phyloP scores from a whole-genome alignment of 2,888 invertebrate genomes.

The Coelopa pilipes region DNA sequence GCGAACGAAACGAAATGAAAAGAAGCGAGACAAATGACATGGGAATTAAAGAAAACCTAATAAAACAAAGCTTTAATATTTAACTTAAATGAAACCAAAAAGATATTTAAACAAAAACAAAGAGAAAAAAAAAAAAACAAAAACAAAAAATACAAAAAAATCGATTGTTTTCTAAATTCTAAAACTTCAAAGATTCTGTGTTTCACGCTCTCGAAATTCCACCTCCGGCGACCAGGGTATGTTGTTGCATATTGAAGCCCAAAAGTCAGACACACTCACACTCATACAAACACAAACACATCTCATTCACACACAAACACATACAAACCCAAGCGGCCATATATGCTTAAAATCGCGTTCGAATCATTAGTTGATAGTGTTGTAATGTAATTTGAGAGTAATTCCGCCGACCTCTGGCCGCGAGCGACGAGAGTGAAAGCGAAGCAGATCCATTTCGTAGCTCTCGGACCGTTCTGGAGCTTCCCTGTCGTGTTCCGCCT shows the following conservation, averaged over 20 bases:
- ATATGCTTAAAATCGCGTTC: background rate
- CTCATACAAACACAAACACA: too few relatives aligned
- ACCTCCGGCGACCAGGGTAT: conserved; percentile 11
- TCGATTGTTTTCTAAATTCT: conserved; percentile 19
- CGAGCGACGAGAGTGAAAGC: background rate
- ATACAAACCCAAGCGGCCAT: conserved; percentile 24
- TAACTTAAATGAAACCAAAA: conserved; percentile 10
- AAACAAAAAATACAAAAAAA: background rate
- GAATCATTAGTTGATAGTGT: conserved; percentile 10
- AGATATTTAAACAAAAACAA: background rate
- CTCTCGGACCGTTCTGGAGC: background rate
- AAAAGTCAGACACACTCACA: conserved; percentile 18
- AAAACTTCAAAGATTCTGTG: conserved; percentile 11
- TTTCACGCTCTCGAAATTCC: conserved; percentile 16
- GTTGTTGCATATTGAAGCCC: conserved; percentile 19
- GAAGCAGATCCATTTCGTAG: background rate
- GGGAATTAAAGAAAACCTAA: background rate
- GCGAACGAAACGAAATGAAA: background rate
- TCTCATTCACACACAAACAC: conserved; percentile 29
- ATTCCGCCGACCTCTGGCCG: too few relatives aligned
- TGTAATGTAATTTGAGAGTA: background rate
- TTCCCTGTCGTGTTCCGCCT: background rate
- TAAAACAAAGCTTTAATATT: conserved; percentile 30
- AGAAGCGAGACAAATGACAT: background rate
- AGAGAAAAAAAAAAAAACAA: background rate